Evolutionary conservation across 2,113 vertebrate genomes (phyloP), one percentile per base, ranked within the genome.

Genomic region (Dicentrarchus labrax): DNA sequence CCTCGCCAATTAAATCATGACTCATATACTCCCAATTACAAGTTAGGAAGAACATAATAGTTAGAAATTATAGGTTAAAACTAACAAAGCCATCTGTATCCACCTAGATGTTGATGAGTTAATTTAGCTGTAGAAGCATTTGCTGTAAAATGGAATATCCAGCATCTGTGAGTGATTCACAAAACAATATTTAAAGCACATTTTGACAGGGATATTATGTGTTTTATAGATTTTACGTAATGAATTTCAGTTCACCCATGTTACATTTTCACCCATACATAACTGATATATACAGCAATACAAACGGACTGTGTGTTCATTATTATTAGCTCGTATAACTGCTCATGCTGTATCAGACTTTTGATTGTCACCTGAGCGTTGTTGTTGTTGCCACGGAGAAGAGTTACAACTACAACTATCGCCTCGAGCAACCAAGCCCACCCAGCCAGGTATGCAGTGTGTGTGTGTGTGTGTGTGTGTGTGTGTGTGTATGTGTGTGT

Each of bases 371-470:
- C 64, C 43, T 67, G 6, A 80, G 50, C 45, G 8, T 71, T 64
- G 51, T 53, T 75, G 61, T 78, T 68, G 78, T 87, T 90, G 57
- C 79, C 70, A 60, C 51, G 54, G 82, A 66, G 71, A 90, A 0
- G 62, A 67, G 53, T 59, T 75, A 73, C 54, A 84, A 70, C 85
- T 90, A 70, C 89, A 87, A 86, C 89, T 89, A 57, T 83, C 74
- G 84, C 92, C 92, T 72, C 5, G 6, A 92, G 92, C 87, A 68
- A 67, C 84, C 65, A 53, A 81, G 94, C 92, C 93, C 90, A 93
- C 93, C 93, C 90, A 92, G 90, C 86, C 89, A 94, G 90, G 91
- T 90, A 91, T 91, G 60, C 81, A 53, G 84, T 77, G 71, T 84
- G 67, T 59, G 76, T 81, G 73, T 66, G 71, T 53, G 57, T 51